Evolutionary conservation across 2,888 invertebrate species (phyloP), one percentile per base, ranked within the genome.

Genomic region (Stenurella melanura): DNA sequence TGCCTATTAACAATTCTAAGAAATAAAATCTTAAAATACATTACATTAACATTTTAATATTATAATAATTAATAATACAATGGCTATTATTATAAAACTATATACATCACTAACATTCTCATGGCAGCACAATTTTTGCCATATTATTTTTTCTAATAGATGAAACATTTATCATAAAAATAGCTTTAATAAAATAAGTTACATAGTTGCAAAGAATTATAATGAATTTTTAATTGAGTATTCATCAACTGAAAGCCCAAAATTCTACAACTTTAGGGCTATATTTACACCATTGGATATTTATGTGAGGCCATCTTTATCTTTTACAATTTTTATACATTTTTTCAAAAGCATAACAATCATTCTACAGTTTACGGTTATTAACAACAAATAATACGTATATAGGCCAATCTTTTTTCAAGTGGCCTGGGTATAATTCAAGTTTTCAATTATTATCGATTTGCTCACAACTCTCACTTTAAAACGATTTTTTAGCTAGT

Each of bases 41-140:
- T 81, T 84, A 81, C 83, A 78, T 80, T 85, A 84, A 84, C 83
- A 83, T 82, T 85, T 83, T 76, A 79, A 78, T 73, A 80, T 74
- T 78, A 78, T 80, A 84, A 82, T 83, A 81, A 83, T 83, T 79
- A 84, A 82, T 83, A 81, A 83, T 83, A 84, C 83, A 84, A 83
- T 82, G 82, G 84, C 85, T 86, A 86, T 83, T 84, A 84, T 85
- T 87, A 87, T 86, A 87, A 87, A 87, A 87, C 86, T 87, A 87
- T 87, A 84, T 87, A 87, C 87, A 86, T 85, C 83, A 85, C 85
- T 85, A 85, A 85, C 84, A 80, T 79, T 85, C 80, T 83, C 78
- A 79, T 76, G 78, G 78, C 79, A 80, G 74, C 81, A 74, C 74
- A 70, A 70, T 72, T 75, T 76, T 76, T 80, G 81, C 83, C 83